Base-by-base conservation (phyloP, 1,140 invertebrate genomes). In the Wiebesia pumilae region DNA sequence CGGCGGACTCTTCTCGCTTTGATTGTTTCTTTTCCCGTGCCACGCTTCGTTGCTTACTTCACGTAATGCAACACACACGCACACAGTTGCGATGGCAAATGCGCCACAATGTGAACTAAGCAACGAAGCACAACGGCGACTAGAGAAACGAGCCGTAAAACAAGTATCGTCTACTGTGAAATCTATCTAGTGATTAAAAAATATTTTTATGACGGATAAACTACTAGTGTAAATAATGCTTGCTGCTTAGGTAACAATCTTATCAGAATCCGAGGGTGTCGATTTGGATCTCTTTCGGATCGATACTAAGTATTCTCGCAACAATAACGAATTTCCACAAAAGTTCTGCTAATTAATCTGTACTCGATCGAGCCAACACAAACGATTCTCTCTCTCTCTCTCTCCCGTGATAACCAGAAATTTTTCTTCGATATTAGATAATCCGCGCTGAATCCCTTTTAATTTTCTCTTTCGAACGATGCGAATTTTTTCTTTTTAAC, bases 21-120 rank as follows among this genome's bases (percentile, higher is more conserved):
- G 51, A 54, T 54, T 54, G 51, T 54, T 54, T 54, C 51, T 54
- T 54, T 54, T 54, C 51, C 65, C 65, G n/a, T 69, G 65, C 65
- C 65, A 69, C 65, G n/a, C 27, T 33, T 69, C 6, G 16, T 73
- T 73, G n/a, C 33, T 73, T 73, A 73, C 69, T 40, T 73, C 69
- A 40, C 33, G 69, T 73, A 73, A 73, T 73, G 35, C 35, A 33
- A 38, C 40, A 73, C 35, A 38, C 40, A 73, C 35, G 38, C 40
- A 73, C 24, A 73, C 24, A 73, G 62, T n/a, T 30, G 62, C 62
- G n/a, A 65, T n/a, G 2, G 62, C 24, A 9, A 65, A 30, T 30
- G 62, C 62, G 62, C 62, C 6, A 65, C 12, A 65, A 65, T 12
- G 62, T 65, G n/a, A 65, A 30, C 62, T 65, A 27, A 65, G 38